Evolutionary conservation across 2,797 vertebrate species (phyloP), one percentile per base, ranked within the genome.

Genomic region (Etheostoma nigrum): DNA sequence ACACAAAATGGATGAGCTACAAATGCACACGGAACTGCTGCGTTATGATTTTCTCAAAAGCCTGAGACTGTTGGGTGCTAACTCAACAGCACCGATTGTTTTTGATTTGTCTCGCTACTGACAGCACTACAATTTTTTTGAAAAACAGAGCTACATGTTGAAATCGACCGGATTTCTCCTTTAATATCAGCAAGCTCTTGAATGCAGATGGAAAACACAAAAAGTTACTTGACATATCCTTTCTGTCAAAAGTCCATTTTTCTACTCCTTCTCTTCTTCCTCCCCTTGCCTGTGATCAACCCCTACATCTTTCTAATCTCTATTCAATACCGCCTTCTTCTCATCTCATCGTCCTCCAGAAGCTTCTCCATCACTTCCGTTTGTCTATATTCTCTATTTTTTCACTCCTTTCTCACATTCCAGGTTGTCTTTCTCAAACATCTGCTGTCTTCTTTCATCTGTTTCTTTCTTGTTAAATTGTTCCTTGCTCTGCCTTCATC

Each of bases 331-430:
- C 36, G 9, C 2, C 10, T 70, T 57, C 2, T 48, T 44, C 27
- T 69, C 21, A 27, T 73, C 23, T 53, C 19, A 42, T 72, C 47
- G 42, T 62, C 30, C 64, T n/a, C 40, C 11, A 21, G 21, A 51
- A 33, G 16, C 21, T 54, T 49, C 13, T 1, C 47, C 33, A 6
- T 51, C 33, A 52, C 45, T 25, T 47, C 53, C 51, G 3, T 55
- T 25, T 48, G 6, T 59, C 10, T 51, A 12, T 30, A 2, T 48
- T 33, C 15, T 51, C 5, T 42, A 25, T 11, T 64, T 40, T 42
- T 4, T 57, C 14, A 11, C 6, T 54, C 42, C 2, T 6, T 10
- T 47, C 10, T 25, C 47, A 42, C 55, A 1, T 45, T 4, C 30
- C 6, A 6, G 23, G 36, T 12, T 48, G 11, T 53, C 19, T 33